phyloP scores from a whole-genome alignment of 2,888 invertebrate species.

The Scrobipalpa costella region DNA sequence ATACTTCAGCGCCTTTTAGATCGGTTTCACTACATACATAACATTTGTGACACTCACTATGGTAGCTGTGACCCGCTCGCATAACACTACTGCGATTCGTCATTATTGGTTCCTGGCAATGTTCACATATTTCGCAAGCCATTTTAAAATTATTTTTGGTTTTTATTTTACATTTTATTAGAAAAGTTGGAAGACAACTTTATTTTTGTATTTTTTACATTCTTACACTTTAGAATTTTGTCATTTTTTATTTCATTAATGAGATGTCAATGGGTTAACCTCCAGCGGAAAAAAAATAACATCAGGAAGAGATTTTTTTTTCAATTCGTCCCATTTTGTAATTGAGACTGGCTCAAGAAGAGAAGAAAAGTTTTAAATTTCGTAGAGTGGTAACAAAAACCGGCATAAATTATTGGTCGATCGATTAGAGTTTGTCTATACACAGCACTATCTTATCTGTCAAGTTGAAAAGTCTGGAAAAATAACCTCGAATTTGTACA shows the following conservation, averaged over 20 bases:
- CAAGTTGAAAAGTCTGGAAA: slow-evolving; percentile 68
- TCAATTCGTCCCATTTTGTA: too few species aligned
- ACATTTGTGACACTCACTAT: slow-evolving; percentile 60
- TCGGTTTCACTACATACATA: slow-evolving; percentile 68
- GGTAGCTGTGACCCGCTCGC: slow-evolving; percentile 58
- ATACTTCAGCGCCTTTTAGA: slow-evolving; percentile 59
- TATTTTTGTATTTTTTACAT: background rate
- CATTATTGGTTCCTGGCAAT: slow-evolving; percentile 54
- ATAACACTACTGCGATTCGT: slow-evolving; percentile 38
- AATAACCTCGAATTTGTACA: slow-evolving; percentile 57
- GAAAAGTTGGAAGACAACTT: background rate
- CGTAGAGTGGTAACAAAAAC: background rate
- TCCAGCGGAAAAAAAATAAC: too few species aligned
- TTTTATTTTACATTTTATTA: background rate
- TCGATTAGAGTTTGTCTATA: background rate
- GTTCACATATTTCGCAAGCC: slow-evolving; percentile 60
- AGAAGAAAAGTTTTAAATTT: background rate
- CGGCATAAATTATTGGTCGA: background rate
- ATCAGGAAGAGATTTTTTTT: too few species aligned
- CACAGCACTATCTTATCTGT: slow-evolving; percentile 26
- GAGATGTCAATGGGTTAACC: background rate
- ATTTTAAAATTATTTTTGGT: slow-evolving; percentile 11
- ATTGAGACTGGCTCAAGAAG: background rate
- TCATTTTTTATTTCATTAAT: background rate
- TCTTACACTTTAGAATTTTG: background rate